Conservation (phyloP, 2,113 vertebrate species). For the Cyphomyrus plagiostoma region DNA sequence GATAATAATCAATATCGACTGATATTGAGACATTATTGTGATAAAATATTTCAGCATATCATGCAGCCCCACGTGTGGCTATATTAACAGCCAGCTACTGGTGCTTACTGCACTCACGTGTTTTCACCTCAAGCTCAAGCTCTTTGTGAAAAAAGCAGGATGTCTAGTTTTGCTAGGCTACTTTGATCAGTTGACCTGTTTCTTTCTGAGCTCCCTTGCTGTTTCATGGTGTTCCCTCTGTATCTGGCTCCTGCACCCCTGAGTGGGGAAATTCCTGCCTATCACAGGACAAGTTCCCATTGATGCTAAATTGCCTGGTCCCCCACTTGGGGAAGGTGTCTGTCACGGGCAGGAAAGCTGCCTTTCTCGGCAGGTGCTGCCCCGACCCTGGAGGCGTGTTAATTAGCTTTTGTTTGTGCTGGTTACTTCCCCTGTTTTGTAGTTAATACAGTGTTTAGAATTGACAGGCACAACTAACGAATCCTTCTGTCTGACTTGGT, state of each 20-base stretch:
- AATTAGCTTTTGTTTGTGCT: not conserved
- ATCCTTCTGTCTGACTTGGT: not conserved
- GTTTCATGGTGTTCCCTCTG: not conserved
- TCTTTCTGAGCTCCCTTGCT: not conserved
- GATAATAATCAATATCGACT: not conserved
- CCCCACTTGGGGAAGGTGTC: not conserved
- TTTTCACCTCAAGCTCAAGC: not conserved
- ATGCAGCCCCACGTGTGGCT: not conserved
- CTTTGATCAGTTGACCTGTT: not conserved
- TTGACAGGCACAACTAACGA: not conserved
- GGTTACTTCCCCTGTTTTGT: not conserved
- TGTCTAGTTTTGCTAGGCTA: not conserved
- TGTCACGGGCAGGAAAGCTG: not conserved
- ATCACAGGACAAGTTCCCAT: not conserved
- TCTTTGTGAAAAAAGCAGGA: not conserved
- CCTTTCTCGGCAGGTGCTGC: not conserved
- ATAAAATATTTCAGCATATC: not conserved
- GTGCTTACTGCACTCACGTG: not conserved
- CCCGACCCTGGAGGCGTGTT: not conserved
- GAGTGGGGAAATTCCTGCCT: not conserved
- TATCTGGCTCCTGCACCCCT: not conserved
- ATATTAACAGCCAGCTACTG: not conserved
- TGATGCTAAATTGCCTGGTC: not conserved
- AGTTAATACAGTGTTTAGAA: not conserved
- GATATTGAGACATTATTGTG: not conserved